phyloP scores from a whole-genome alignment of 2,888 invertebrate species.

The Sesamia inferens region DNA sequence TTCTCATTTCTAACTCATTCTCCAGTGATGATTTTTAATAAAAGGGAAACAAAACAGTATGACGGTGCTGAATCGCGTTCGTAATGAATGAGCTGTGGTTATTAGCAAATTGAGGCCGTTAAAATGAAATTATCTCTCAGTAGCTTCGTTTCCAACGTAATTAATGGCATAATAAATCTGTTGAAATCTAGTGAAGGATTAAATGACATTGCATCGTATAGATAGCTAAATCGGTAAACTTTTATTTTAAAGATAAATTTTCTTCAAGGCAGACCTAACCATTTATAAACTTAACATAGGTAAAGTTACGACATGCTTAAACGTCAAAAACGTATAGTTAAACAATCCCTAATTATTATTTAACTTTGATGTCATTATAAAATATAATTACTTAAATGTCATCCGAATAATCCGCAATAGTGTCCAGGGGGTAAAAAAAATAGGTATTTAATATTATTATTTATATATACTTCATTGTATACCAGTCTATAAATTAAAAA shows the following conservation, averaged over 20 bases:
- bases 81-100: constrained; percentile 81
- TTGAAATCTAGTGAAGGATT: constrained; percentile 79
- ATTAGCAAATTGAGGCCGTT: constrained; percentile 84
- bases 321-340: not conserved
- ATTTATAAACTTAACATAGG: not conserved
- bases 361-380: not conserved
- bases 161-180: constrained; percentile 81
- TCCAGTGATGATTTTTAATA: constrained; percentile 81
- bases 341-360: not conserved
- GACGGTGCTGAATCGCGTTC: constrained; percentile 79
- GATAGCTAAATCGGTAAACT: constrained; percentile 39
- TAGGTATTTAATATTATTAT: no score
- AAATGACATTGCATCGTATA: constrained; percentile 64
- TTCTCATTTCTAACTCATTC: constrained; percentile 82
- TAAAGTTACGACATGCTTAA: not conserved
- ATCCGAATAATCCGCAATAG: no score
- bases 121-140: constrained; percentile 81
- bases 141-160: constrained; percentile 70
- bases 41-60: constrained; percentile 82
- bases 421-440: no score
- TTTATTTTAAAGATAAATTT: constrained; percentile 32
- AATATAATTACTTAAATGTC: no score
- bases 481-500: no score
- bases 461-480: no score
- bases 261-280: not conserved